phyloP scores from a whole-genome alignment of 23 tunicate species.

The Botrylloides violaceus region DNA sequence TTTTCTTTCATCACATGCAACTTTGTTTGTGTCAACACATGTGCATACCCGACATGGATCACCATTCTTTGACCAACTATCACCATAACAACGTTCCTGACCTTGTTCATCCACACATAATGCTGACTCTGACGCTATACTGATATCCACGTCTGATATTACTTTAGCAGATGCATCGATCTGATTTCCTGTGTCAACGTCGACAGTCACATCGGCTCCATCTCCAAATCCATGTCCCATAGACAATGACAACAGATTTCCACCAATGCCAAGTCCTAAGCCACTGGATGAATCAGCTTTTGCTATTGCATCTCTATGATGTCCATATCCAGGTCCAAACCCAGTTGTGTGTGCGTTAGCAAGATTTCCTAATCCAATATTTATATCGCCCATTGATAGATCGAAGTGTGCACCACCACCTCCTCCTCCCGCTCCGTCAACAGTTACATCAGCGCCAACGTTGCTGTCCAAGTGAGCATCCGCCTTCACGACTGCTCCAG shows the following conservation, averaged over 20 bases:
- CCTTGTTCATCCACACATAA: constrained; percentile 83
- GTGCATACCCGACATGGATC: constrained; percentile 69
- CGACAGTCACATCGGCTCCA: constrained; percentile 13
- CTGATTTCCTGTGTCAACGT: constrained; percentile 35
- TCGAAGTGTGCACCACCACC: neutral
- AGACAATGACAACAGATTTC: neutral
- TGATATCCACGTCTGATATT: neutral
- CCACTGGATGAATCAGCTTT: neutral
- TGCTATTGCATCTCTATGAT: neutral
- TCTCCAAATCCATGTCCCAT: neutral
- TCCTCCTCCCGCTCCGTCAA: neutral
- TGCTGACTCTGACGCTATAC: constrained; percentile 39
- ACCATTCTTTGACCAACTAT: constrained; percentile 46
- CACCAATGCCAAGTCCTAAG: constrained; percentile 5
- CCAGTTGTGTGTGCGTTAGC: constrained; percentile 5
- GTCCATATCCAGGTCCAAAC: neutral
- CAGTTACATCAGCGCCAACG: neutral
- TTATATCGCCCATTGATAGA: neutral
- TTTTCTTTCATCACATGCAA: constrained; percentile 40
- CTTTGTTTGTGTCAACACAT: constrained; percentile 43
- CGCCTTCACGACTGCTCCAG: constrained; percentile 2
- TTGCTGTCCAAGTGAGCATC: neutral
- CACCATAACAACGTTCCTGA: constrained; percentile 66
- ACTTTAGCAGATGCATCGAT: constrained; percentile 21
- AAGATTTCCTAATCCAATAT: neutral